These are phyloP conservation scores for Autographa gamma DNA, from an alignment of 2,888 invertebrate species.

Conservation along the genomic window DNA sequence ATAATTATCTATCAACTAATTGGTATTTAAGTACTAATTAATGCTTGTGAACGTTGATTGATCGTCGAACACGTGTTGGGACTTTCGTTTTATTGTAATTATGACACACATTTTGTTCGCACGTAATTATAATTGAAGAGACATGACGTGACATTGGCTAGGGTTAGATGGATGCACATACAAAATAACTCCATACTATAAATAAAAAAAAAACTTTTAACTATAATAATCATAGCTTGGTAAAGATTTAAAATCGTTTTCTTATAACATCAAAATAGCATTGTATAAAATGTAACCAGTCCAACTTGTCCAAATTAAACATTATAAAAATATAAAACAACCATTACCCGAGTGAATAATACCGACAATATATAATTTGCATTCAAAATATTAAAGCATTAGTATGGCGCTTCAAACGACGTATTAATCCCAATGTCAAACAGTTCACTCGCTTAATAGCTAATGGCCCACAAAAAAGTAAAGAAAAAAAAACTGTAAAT, in stretches of 20 bases:
- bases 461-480: slow-evolving; percentile 82
- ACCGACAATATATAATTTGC: slow-evolving; percentile 44
- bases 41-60: slow-evolving; percentile 72
- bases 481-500: slow-evolving; percentile 80
- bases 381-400: slow-evolving; percentile 59
- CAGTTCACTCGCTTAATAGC: slow-evolving; percentile 82
- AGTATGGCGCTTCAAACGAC: slow-evolving; percentile 71
- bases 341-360: slow-evolving; percentile 22
- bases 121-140: slow-evolving; percentile 44
- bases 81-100: slow-evolving; percentile 63
- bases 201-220: not conserved
- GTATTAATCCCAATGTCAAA: slow-evolving; percentile 84
- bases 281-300: not conserved
- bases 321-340: slow-evolving; percentile 48
- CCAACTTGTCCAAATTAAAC: slow-evolving; percentile 55
- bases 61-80: slow-evolving; percentile 70
- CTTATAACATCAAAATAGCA: not conserved
- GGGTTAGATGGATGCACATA: not conserved
- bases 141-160: slow-evolving; percentile 6
- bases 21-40: slow-evolving; percentile 77
- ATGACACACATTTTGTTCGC: slow-evolving; percentile 48
- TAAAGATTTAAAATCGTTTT: not conserved
- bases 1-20: slow-evolving; percentile 78
- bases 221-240: not conserved
- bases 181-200: not conserved